Conservation (phyloP, 2,888 invertebrate species). For the Podabrus alpinus region DNA sequence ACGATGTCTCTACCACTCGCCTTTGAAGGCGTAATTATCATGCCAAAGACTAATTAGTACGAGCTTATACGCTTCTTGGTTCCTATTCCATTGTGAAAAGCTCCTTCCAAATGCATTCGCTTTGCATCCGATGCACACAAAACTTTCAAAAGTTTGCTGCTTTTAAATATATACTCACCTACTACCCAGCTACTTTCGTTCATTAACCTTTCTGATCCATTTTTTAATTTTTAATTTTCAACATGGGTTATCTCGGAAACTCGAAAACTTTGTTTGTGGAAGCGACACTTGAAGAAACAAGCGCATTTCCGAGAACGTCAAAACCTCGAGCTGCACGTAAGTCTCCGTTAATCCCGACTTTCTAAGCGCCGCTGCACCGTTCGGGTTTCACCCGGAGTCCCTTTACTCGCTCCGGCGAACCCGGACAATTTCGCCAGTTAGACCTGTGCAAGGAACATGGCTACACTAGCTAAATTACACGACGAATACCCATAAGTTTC, state of each 20-base stretch:
- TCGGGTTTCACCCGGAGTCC: conserved; percentile 25
- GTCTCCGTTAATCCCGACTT: conserved; percentile 25
- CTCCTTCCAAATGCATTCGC: conserved; percentile 25
- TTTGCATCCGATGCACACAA: conserved; percentile 1
- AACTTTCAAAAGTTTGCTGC: not conserved
- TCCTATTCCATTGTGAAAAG: conserved; percentile 35
- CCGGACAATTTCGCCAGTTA: conserved; percentile 26
- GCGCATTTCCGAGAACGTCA: conserved; percentile 20
- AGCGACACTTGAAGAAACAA: conserved; percentile 16
- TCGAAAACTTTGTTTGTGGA: not conserved
- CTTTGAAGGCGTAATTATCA: conserved; percentile 46
- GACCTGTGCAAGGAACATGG: conserved; percentile 17
- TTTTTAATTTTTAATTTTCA: not conserved
- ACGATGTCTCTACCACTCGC: conserved; percentile 40
- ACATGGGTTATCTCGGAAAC: not conserved
- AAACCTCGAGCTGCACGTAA: conserved; percentile 23
- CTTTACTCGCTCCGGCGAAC: conserved; percentile 24
- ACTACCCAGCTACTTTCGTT: not conserved
- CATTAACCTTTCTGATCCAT: too few relatives aligned
- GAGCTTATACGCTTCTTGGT: conserved; percentile 32
- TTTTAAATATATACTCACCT: too few relatives aligned
- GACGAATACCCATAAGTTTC: conserved; percentile 24
- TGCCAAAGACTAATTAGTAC: conserved; percentile 46
- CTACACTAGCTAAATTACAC: conserved; percentile 19
- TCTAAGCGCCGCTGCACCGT: conserved; percentile 19